Evolutionary conservation across 2,797 vertebrate genomes (phyloP).

Genomic region (Discoglossus pictus): DNA sequence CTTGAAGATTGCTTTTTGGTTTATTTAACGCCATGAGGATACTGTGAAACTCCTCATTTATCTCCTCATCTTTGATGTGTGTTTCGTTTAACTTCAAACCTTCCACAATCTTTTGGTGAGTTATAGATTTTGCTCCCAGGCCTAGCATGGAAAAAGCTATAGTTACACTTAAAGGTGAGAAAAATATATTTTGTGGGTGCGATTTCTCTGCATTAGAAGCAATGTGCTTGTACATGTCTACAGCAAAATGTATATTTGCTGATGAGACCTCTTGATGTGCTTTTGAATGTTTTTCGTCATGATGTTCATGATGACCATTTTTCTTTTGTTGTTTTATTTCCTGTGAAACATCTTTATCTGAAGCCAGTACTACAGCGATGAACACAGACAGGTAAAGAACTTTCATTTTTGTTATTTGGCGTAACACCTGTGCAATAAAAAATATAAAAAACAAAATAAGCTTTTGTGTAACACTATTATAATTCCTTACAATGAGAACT

Average conservation of each 20-base stretch:
- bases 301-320: neutral
- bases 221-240: constrained; percentile 77
- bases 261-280: constrained; percentile 41
- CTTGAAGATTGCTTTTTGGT: constrained; percentile 54
- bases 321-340: no score
- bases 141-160: constrained; percentile 81
- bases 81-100: constrained; percentile 73
- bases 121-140: constrained; percentile 76
- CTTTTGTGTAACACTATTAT: no score
- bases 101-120: constrained; percentile 76
- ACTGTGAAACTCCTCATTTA: constrained; percentile 74
- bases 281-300: neutral
- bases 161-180: constrained; percentile 84
- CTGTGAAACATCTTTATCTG: no score
- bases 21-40: constrained; percentile 66
- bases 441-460: no score
- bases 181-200: constrained; percentile 77
- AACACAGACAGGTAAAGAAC: no score
- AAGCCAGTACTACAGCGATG: no score
- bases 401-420: no score
- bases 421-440: no score
- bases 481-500: no score
- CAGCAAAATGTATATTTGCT: constrained; percentile 76
- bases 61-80: constrained; percentile 57
- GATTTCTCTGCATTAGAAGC: constrained; percentile 45